Percentiles rank a stretch among this genome's conserved stretches.
Evolutionary conservation across 2,888 invertebrate species (phyloP).

Genomic region (Thymelicus sylvestris): DNA sequence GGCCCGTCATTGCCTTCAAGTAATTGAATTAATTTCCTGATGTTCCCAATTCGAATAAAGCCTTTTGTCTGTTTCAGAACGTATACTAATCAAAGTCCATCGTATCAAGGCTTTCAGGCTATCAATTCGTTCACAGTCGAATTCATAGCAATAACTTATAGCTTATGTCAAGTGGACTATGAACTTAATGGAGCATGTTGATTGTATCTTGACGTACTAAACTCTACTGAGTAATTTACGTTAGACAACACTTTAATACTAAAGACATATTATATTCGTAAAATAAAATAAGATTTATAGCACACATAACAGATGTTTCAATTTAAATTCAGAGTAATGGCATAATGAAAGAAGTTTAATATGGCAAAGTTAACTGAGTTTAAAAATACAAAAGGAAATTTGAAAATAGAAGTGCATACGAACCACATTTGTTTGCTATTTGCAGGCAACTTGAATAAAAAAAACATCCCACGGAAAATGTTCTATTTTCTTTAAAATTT

Average conservation of each 20-base stretch:
- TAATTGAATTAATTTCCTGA: neutral
- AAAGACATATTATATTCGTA: neutral
- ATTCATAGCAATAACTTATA: constrained; percentile 3
- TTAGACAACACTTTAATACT: neutral
- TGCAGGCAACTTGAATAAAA: constrained; percentile 34
- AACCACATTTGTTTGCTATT: constrained; percentile 37
- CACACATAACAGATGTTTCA: neutral
- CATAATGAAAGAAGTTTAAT: neutral
- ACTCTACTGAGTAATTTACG: neutral
- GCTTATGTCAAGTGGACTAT: neutral
- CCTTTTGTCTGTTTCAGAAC: neutral
- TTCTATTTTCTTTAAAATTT: constrained; percentile 35
- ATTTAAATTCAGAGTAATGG: neutral
- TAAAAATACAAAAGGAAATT: constrained; percentile 27
- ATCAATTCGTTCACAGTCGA: constrained; percentile 4
- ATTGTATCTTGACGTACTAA: constrained; percentile 1
- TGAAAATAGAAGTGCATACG: constrained; percentile 19
- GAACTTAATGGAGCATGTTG: neutral
- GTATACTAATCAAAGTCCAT: neutral
- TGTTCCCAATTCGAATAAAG: neutral
- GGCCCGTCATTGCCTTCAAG: too few relatives aligned
- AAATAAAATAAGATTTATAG: too few relatives aligned
- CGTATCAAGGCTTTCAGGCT: neutral
- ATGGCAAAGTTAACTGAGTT: constrained; percentile 14
- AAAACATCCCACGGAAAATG: constrained; percentile 39